Evolutionary conservation across 2,888 invertebrate species (phyloP), one percentile per base, ranked within the genome.

Genomic region (Vannuccia rotundouncinata): DNA sequence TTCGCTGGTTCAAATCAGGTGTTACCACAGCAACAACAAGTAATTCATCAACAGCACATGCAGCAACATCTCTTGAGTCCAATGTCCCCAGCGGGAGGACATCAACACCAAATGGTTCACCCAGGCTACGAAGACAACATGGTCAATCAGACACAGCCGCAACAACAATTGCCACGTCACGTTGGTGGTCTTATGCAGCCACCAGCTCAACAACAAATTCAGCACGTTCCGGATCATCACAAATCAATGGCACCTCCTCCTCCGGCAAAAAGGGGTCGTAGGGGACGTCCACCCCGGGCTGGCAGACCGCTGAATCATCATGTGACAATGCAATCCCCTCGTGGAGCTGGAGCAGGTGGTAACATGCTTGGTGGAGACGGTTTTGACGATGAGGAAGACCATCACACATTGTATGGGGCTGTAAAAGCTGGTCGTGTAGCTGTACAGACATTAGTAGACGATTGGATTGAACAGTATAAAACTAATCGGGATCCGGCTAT

Each of bases 381-480:
- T 45, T 45, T 45, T 5, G 45, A 45, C 5, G 45, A 45, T 17
- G 45, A 45, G 10, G 77, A 77, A 77, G 81, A 30, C 10, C 81
- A 81, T 29, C 73, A 77, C 73, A 31, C 81, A 29, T 59, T 81
- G 13, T 81, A 77, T 76, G 81, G 80, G 29, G 80, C 80, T 75
- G 27, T 81, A 1, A 81, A 73, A 29, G 28, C 27, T 29, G 81
- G 81, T 17, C 59, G 81, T 17, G 78, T 59, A 1, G 29, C 81
- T 17, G 17, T 74, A 22, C 83, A 87, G 86, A 82, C 84, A 10
- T 84, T 96, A 83, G 95, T 98, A 13, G 98, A 99, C 89, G 95
- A 96, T 87, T 99, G 99, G 99, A 98, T 99, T 85, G 97, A 97
- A 86, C 93, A 93, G 83, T 99, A 99, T 88, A 98, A 98, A 88